These are phyloP conservation scores for Pampus argenteus DNA, from an alignment of 2,797 vertebrate species.

Conservation along the genomic window DNA sequence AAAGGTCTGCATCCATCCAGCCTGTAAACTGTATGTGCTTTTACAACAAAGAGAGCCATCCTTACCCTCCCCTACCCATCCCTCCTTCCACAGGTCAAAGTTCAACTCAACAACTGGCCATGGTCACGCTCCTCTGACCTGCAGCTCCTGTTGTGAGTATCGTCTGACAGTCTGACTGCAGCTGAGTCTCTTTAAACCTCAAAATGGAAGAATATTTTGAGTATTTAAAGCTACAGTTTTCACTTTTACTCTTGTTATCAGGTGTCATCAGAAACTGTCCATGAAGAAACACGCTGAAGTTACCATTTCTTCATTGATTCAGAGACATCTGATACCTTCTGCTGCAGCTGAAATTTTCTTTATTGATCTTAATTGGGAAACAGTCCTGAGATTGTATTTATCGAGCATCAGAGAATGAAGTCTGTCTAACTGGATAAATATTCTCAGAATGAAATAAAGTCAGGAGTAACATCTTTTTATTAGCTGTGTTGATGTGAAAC, in stretches of 20 bases:
- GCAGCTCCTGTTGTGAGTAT: constrained; percentile 62
- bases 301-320: constrained; percentile 14
- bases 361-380: background rate
- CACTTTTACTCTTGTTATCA: background rate
- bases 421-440: too few species aligned
- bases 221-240: too few species aligned
- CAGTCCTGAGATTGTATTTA: too few species aligned
- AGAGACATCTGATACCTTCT: constrained; percentile 15
- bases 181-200: background rate
- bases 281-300: background rate
- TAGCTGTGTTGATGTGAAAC: too few species aligned
- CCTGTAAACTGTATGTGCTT: constrained; percentile 34
- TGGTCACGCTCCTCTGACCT: constrained; percentile 65
- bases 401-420: too few species aligned
- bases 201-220: too few species aligned
- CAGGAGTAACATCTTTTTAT: too few species aligned
- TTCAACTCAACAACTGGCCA: constrained; percentile 72
- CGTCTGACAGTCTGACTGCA: constrained; percentile 16
- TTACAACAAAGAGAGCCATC: constrained; percentile 18
- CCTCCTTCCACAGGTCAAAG: constrained; percentile 54
- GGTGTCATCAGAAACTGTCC: background rate
- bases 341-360: background rate
- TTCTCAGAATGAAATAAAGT: too few species aligned
- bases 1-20: constrained; percentile 7
- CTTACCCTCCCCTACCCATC: constrained; percentile 24